Conservation (phyloP, 2,888 invertebrate genomes). For the Pantelozetes paolii region DNA sequence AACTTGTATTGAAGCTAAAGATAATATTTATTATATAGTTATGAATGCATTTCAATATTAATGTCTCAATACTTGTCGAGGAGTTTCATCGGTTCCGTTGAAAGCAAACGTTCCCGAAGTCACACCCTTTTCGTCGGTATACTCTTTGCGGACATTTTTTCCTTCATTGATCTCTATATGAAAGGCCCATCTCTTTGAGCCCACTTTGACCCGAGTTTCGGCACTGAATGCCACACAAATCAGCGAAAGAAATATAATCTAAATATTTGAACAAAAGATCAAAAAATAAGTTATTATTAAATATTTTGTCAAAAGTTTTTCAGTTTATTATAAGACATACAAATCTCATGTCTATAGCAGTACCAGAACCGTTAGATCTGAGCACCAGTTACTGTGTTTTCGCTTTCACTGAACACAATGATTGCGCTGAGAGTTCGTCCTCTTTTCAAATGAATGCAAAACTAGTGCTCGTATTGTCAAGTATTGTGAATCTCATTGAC, state of each 20-base stretch:
- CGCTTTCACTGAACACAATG: neutral
- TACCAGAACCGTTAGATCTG: too few relatives aligned
- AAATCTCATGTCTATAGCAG: too few relatives aligned
- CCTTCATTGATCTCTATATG: conserved; percentile 37
- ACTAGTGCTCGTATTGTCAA: neutral
- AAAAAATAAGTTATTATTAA: neutral
- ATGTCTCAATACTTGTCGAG: conserved; percentile 16
- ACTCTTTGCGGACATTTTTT: conserved; percentile 32
- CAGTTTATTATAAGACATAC: neutral
- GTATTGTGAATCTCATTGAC: neutral
- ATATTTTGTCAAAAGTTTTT: neutral
- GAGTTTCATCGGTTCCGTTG: neutral
- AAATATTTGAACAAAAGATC: neutral
- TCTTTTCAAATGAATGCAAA: conserved; percentile 8
- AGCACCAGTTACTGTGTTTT: too few relatives aligned
- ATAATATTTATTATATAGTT: neutral
- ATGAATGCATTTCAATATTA: neutral
- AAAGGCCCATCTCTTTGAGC: conserved; percentile 36
- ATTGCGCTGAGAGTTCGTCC: conserved; percentile 2
- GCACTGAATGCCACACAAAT: conserved; percentile 32
- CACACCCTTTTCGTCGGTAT: conserved; percentile 37
- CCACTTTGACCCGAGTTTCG: conserved; percentile 39
- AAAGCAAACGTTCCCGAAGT: conserved; percentile 23
- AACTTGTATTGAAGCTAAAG: conserved; percentile 37
- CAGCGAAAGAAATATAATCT: conserved; percentile 31